Conservation (phyloP, 2,888 invertebrate species). For the Epistrophe grossulariae region DNA sequence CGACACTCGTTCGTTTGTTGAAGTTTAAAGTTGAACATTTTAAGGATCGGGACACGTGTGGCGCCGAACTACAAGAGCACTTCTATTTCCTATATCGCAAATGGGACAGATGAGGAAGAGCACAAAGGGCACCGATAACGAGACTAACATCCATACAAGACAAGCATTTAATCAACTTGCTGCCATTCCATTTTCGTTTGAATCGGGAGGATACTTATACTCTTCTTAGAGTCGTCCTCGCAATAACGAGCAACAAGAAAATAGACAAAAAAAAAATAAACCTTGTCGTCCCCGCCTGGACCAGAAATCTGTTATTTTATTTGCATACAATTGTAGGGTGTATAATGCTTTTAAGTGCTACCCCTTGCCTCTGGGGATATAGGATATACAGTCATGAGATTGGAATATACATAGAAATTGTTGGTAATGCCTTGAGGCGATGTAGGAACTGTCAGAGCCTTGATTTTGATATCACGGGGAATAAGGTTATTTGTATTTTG, state of each 20-base stretch:
- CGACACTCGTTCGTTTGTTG: constrained; percentile 51
- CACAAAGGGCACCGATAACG: constrained; percentile 49
- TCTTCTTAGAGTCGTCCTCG: constrained; percentile 37
- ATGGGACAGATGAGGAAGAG: constrained; percentile 55
- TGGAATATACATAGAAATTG: constrained; percentile 41
- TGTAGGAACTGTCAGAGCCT: constrained; percentile 64
- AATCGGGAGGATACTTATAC: constrained; percentile 41
- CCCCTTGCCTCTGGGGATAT: constrained; percentile 40
- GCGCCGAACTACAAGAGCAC: constrained; percentile 56
- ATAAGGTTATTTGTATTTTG: constrained; percentile 69
- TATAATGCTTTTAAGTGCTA: constrained; percentile 69
- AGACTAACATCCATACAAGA: constrained; percentile 67
- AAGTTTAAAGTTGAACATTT: constrained; percentile 69
- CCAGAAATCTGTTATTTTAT: constrained; percentile 71
- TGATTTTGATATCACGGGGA: constrained; percentile 69
- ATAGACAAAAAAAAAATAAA: constrained; percentile 11
- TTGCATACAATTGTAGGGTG: constrained; percentile 69
- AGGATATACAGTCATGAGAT: constrained; percentile 13
- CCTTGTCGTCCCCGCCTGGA: constrained; percentile 60
- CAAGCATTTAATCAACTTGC: constrained; percentile 75
- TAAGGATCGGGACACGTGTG: constrained; percentile 63
- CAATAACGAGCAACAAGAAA: constrained; percentile 29
- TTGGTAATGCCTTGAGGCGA: constrained; percentile 61
- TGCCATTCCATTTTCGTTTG: constrained; percentile 65
- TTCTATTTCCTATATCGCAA: constrained; percentile 47